phyloP scores from a whole-genome alignment of 2,113 vertebrate species.

The Globicephala melas region DNA sequence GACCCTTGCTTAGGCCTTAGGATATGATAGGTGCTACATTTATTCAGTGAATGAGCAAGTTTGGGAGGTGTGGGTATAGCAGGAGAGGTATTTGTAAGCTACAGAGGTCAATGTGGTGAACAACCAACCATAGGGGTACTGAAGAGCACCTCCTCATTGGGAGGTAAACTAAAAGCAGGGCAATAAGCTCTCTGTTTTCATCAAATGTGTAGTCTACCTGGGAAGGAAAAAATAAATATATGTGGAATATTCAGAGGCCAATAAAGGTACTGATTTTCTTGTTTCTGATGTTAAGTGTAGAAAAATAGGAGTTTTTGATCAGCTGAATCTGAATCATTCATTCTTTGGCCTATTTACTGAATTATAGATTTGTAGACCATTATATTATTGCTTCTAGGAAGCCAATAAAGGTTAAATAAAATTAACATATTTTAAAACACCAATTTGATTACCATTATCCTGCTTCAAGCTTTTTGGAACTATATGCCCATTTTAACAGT shows the following conservation, averaged over 20 bases:
- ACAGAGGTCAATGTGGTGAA: background rate
- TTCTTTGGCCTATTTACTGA: slow-evolving; percentile 19
- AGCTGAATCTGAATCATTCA: background rate
- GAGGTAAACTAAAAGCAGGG: background rate
- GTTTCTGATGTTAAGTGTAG: background rate
- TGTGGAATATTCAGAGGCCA: background rate
- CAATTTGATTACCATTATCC: background rate
- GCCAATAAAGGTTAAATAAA: slow-evolving; percentile 45
- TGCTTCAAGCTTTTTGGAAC: slow-evolving; percentile 6
- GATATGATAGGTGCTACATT: background rate
- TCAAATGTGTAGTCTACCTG: background rate
- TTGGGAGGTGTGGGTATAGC: background rate
- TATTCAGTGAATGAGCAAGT: background rate
- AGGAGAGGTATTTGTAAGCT: background rate
- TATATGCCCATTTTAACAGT: background rate
- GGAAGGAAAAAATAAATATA: background rate
- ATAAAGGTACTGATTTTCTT: slow-evolving; percentile 7
- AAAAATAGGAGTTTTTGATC: slow-evolving; percentile 11
- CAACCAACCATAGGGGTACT: background rate
- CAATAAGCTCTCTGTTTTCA: background rate
- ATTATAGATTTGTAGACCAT: slow-evolving; percentile 40
- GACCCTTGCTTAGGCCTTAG: background rate
- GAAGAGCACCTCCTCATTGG: background rate
- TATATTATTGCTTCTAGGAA: slow-evolving; percentile 42
- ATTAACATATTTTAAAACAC: slow-evolving; percentile 43